Evolutionary conservation across 2,113 vertebrate genomes (phyloP).

Genomic region (Smithornis capensis): DNA sequence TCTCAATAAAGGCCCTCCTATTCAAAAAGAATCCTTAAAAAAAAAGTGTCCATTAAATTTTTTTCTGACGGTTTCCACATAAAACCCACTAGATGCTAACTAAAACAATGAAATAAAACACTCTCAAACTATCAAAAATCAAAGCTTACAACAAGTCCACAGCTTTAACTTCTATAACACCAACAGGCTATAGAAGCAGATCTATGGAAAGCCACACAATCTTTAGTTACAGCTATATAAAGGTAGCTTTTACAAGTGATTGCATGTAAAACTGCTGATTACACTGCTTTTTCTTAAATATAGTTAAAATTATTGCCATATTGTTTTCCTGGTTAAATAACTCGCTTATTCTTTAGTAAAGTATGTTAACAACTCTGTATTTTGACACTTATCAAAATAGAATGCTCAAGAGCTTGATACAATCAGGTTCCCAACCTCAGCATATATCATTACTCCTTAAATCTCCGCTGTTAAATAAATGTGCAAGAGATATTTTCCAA

Average conservation of each 20-base stretch:
- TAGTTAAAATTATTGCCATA: not conserved
- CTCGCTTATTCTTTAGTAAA: not conserved
- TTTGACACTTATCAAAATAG: not conserved
- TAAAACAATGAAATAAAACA: not conserved
- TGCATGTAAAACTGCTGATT: not conserved
- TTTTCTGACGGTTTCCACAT: not conserved
- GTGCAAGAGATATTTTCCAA: not conserved
- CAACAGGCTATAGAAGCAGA: not conserved
- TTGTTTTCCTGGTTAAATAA: not conserved
- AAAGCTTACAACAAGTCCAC: not conserved
- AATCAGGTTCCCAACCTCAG: not conserved
- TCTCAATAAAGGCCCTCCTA: not conserved
- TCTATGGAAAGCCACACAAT: not conserved
- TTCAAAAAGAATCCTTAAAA: not conserved
- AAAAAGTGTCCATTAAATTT: accelerated
- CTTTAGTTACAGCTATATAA: not conserved
- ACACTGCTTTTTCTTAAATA: not conserved
- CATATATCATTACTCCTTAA: not conserved
- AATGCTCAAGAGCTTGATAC: not conserved
- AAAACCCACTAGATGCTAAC: not conserved
- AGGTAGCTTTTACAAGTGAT: not conserved
- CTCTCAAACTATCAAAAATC: not conserved
- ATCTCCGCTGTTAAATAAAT: not conserved
- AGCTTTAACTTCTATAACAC: not conserved
- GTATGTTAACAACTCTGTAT: not conserved